phyloP scores from a whole-genome alignment of 2,113 vertebrate species.

The Cyanoramphus novaezelandiae region DNA sequence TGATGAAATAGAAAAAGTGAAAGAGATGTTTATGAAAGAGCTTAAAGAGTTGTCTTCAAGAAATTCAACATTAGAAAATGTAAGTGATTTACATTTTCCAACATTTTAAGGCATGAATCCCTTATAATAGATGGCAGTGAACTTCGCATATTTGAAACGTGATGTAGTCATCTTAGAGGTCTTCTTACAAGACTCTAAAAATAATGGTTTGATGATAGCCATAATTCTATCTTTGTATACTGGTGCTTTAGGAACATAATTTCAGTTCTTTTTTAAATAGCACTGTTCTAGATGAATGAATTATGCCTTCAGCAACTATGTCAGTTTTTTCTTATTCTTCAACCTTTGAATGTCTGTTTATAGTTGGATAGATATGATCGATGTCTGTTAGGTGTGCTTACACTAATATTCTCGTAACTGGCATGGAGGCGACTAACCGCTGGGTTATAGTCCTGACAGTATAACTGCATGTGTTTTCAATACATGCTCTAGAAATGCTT shows the following conservation, averaged over 20 bases:
- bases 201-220: background rate
- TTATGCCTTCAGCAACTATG: background rate
- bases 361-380: background rate
- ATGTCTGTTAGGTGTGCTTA: background rate
- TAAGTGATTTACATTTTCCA: slow-evolving; percentile 58
- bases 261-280: background rate
- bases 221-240: background rate
- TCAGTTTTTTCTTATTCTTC: background rate
- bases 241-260: background rate
- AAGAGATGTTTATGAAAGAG: slow-evolving; percentile 87
- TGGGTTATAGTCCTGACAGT: background rate
- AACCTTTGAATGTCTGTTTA: background rate
- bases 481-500: background rate
- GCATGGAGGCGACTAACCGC: background rate
- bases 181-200: background rate
- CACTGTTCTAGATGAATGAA: background rate
- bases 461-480: background rate
- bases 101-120: background rate
- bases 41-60: slow-evolving; percentile 85
- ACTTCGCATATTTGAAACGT: background rate
- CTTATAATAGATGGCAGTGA: background rate
- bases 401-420: background rate
- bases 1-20: slow-evolving; percentile 87
- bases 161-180: background rate
- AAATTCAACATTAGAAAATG: slow-evolving; percentile 79